Evolutionary conservation across 2,888 invertebrate species (phyloP).

Genomic region (Rugalucina vietnamica): DNA sequence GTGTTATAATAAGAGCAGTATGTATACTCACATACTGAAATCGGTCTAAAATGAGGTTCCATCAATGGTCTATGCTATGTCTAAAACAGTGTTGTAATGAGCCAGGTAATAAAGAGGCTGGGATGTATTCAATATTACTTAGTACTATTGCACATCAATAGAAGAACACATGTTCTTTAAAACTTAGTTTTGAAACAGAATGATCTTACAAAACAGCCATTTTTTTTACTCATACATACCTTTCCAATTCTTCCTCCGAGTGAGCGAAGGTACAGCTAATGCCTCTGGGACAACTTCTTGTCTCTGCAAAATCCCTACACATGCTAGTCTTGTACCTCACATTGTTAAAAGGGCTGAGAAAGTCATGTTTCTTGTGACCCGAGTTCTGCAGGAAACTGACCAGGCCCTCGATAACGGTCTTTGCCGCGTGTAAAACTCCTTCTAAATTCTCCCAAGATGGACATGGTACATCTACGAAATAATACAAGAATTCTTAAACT

Average conservation of each 20-base stretch:
- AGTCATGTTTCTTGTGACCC: constrained; percentile 85
- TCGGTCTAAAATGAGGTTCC: too few species aligned
- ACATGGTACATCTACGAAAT: constrained; percentile 81
- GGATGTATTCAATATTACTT: too few species aligned
- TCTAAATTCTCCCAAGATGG: constrained; percentile 83
- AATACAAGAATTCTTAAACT: too few species aligned
- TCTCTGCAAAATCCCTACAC: constrained; percentile 92
- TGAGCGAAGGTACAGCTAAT: constrained; percentile 96
- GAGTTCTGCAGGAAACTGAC: constrained; percentile 91
- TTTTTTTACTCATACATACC: constrained; percentile 85
- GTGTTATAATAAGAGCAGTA: too few species aligned
- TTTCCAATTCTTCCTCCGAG: constrained; percentile 94
- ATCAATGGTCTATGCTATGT: too few species aligned
- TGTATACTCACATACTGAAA: too few species aligned
- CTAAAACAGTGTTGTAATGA: too few species aligned
- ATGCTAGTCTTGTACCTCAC: constrained; percentile 94
- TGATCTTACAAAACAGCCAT: too few species aligned
- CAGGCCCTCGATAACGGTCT: constrained; percentile 89
- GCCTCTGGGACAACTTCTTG: constrained; percentile 93
- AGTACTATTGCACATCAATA: too few species aligned
- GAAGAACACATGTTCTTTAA: too few species aligned
- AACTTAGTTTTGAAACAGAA: not conserved
- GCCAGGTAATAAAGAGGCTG: too few species aligned
- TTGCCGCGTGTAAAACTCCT: constrained; percentile 81
- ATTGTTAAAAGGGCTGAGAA: constrained; percentile 80